Evolutionary conservation across 1,140 invertebrate genomes (phyloP).

Genomic region (Proctacanthus coquilletti): DNA sequence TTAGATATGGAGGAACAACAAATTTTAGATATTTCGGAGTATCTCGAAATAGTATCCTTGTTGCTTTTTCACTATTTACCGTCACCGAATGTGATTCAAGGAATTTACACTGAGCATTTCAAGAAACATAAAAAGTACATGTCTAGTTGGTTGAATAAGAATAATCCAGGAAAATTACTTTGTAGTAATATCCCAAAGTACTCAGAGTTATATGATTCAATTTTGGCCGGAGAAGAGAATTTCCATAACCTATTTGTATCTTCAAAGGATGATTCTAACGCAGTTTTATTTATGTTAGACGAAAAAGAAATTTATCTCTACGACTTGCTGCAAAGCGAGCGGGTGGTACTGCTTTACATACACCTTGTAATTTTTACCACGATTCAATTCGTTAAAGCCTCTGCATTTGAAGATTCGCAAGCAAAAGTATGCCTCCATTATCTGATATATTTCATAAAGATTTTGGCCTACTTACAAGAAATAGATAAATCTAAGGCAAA

Average conservation of each 20-base stretch:
- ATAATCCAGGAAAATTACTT: slow-evolving; percentile 5
- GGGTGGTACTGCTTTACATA: slow-evolving; percentile 19
- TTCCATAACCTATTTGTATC: too few relatives aligned
- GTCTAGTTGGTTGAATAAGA: slow-evolving; percentile 7
- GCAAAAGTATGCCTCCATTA: slow-evolving; percentile 13
- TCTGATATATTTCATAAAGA: slow-evolving; percentile 16
- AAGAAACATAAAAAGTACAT: slow-evolving; percentile 13
- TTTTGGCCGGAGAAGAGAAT: too few relatives aligned
- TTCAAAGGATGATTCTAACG: neutral
- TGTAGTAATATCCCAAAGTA: neutral
- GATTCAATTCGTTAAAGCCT: slow-evolving; percentile 10
- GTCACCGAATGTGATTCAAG: slow-evolving; percentile 12
- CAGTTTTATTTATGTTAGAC: neutral
- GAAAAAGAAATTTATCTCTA: slow-evolving; percentile 6
- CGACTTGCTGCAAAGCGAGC: slow-evolving; percentile 12
- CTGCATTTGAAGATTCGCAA: slow-evolving; percentile 10
- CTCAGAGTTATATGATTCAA: neutral
- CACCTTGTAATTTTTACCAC: slow-evolving; percentile 17
- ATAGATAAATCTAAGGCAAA: slow-evolving; percentile 6
- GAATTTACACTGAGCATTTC: slow-evolving; percentile 14
- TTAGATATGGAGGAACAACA: slow-evolving; percentile 9
- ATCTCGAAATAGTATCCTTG: slow-evolving; percentile 19
- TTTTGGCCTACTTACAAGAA: slow-evolving; percentile 9
- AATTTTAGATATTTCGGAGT: too few relatives aligned
- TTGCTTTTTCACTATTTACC: slow-evolving; percentile 24